Conservation (phyloP, 2,113 vertebrate genomes). For the Anguilla rostrata region DNA sequence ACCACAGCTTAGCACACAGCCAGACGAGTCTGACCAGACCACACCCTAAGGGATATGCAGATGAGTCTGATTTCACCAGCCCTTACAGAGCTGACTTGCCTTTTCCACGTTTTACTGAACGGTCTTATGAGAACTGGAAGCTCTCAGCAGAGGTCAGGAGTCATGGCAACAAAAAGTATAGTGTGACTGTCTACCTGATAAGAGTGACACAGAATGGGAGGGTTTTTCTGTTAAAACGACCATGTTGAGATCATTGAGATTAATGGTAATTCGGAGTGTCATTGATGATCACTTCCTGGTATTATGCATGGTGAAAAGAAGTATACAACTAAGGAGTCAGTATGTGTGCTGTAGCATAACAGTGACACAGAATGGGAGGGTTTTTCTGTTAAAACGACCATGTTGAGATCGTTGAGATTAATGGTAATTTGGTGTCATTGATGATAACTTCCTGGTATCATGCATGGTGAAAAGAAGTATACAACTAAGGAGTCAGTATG, state of each 20-base stretch:
- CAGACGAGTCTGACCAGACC: constrained; percentile 66
- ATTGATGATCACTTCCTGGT: too few relatives aligned
- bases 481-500: background rate
- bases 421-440: background rate
- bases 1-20: constrained; percentile 89
- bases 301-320: too few relatives aligned
- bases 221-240: background rate
- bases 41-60: background rate
- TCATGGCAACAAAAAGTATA: background rate
- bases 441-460: too few relatives aligned
- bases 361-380: background rate
- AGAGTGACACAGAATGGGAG: background rate
- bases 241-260: background rate
- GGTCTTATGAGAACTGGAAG: background rate
- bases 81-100: background rate
- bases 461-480: too few relatives aligned
- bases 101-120: background rate
- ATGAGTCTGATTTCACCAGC: background rate
- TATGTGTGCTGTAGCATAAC: background rate
- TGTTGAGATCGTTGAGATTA: background rate
- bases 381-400: background rate
- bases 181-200: background rate
- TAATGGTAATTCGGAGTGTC: background rate
- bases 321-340: background rate
- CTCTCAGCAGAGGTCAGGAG: background rate